Evolutionary conservation across 2,888 invertebrate species (phyloP), one percentile per base, ranked within the genome.

Genomic region (Drosophila phalerata): DNA sequence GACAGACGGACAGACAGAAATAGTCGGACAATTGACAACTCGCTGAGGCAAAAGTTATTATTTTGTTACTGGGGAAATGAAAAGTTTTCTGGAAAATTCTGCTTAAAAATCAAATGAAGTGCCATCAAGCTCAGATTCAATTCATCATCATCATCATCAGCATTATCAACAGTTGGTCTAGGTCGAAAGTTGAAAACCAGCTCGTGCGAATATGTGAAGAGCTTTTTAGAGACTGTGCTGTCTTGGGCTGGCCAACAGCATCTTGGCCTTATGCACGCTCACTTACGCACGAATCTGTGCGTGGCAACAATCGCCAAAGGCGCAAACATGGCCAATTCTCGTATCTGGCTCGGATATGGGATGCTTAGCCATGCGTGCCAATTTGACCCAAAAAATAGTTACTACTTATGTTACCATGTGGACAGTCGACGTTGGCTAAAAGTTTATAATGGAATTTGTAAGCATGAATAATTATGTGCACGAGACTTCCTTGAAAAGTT

Each of bases 391-490:
- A 10, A 61, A 42, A 51, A 17, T 11, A 13, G 22, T 28, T 34
- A 38, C n/a, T 19, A 49, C 22, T 8, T 28, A 28, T 28, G 52
- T 57, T 62, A 57, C 57, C 42, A 42, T 55, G 57, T 56, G 62
- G 57, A 61, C 63, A 58, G 43, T 58, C 49, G 45, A 49, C 34
- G 25, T 45, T 34, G 34, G 47, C 57, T 47, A 56, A 72, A 89
- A 90, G 74, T 90, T 90, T 74, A 62, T 79, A 76, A 86, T 89
- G 76, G 65, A 80, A 88, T 86, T 88, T 79, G 73, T 68, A 74
- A 64, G 80, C 84, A 78, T 83, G 72, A 79, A 76, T 88, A 86
- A 88, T 86, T 88, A 85, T 80, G 69, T 72, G 60, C 57, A 73
- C 49, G 55, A 53, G 65, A 69, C 49, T 65, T 53, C 37, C 38